These are phyloP conservation scores for Drosophila littoralis DNA, from an alignment of 1,140 invertebrate species.

Conservation along the genomic window DNA sequence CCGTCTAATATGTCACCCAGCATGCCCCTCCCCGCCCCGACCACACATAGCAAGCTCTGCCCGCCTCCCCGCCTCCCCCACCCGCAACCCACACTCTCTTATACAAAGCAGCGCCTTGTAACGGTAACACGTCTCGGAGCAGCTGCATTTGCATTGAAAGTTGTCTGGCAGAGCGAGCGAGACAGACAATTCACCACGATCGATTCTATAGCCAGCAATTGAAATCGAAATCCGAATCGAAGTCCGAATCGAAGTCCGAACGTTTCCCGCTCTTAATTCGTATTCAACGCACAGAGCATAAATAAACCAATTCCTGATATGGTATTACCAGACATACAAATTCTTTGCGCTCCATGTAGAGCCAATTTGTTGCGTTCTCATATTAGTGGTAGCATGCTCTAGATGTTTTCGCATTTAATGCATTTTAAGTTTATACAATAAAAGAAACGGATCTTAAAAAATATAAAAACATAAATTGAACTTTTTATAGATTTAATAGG, in stretches of 20 bases:
- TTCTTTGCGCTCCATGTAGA: background rate
- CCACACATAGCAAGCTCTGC: background rate
- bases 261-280: conserved; percentile 11
- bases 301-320: conserved; percentile 11
- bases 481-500: no score
- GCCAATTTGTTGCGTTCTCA: conserved; percentile 4
- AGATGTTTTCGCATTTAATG: background rate
- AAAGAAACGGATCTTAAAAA: background rate
- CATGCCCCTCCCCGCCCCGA: background rate
- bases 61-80: background rate
- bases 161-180: conserved; percentile 44
- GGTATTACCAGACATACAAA: conserved; percentile 1
- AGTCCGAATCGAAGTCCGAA: background rate
- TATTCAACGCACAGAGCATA: conserved; percentile 7
- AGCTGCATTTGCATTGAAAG: conserved; percentile 75
- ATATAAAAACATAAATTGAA: background rate
- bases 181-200: conserved; percentile 6
- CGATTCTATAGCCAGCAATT: conserved; percentile 13
- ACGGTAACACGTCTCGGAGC: conserved; percentile 37
- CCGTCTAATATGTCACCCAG: conserved; percentile 56
- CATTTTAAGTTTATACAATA: background rate
- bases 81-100: background rate
- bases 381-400: background rate
- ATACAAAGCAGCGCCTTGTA: conserved; percentile 34
- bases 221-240: conserved; percentile 48